Evolutionary conservation across 2,113 vertebrate genomes (phyloP), one percentile per base, ranked within the genome.

Genomic region (Aegotheles bennettii): DNA sequence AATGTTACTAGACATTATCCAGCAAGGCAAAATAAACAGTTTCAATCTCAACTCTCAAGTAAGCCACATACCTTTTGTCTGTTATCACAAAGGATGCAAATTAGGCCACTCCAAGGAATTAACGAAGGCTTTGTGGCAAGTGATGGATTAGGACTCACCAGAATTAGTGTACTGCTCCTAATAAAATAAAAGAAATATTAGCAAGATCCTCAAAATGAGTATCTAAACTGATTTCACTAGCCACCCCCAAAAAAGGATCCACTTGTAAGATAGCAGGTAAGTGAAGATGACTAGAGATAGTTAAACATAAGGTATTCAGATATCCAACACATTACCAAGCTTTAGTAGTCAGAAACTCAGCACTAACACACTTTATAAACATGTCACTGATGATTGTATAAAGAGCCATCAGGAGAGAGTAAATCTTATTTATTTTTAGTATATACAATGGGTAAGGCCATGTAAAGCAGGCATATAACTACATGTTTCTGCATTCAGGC

Each of bases 91-190:
- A 98, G 98, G 60, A 99, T 84, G 83, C 98, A 99, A 69, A 99
- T 97, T 70, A 99, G 97, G 45, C 99, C 99, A 87, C 97, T 99
- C 99, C 99, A 99, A 17, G 99, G 99, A 89, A 99, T 96, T 96
- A 98, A 48, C 21, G 97, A 96, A 48, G 97, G 93, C 60, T 98
- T 99, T 89, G 96, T 97, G 48, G 98, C 98, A 77, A 99, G 91
- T 12, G 99, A 99, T 2, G 98, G 98, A 97, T 99, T 99, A 64
- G 99, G 99, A 93, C 99, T 99, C 96, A 99, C 98, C 78, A 99
- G 95, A 96, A 99, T 99, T 91, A 98, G 94, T 70, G 98, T 90
- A 71, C 98, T 98, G 95, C 97, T 98, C 97, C 99, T 99, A 93
- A 75, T 65, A 33, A 94, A 87, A 80, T 3, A 47, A 60, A 53